Evolutionary conservation across 2,797 vertebrate species (phyloP).

Genomic region (Enteromius viviparus): DNA sequence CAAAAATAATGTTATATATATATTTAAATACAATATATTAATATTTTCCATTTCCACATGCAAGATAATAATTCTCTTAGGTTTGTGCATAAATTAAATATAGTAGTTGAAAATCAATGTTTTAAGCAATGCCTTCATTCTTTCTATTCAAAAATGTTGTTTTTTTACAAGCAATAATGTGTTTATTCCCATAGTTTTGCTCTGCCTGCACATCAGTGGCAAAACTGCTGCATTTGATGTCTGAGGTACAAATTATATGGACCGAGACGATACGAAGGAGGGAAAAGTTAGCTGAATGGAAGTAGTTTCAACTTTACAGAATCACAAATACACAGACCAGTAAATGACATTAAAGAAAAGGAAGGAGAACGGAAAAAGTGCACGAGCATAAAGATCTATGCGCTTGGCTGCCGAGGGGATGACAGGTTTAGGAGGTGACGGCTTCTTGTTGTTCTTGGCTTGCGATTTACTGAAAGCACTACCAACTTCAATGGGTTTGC

Average conservation of each 20-base stretch:
- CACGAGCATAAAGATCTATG: constrained; percentile 94
- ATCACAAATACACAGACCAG: constrained; percentile 98
- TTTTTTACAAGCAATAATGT: neutral
- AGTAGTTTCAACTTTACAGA: constrained; percentile 60
- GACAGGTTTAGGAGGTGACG: constrained; percentile 92
- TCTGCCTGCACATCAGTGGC: constrained; percentile 23
- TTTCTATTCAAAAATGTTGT: constrained; percentile 70
- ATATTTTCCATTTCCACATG: constrained; percentile 81
- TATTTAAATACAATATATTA: constrained; percentile 64
- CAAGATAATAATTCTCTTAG: constrained; percentile 76
- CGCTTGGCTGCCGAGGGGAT: constrained; percentile 97
- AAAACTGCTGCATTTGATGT: constrained; percentile 47
- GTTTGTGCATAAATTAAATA: constrained; percentile 66
- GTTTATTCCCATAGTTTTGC: constrained; percentile 14
- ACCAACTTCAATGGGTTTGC: constrained; percentile 90
- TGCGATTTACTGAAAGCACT: constrained; percentile 84
- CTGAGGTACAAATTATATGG: constrained; percentile 54
- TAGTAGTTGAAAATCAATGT: constrained; percentile 66
- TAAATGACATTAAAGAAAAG: constrained; percentile 99
- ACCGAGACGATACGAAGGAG: neutral
- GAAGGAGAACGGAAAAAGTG: constrained; percentile 95
- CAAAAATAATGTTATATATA: constrained; percentile 74
- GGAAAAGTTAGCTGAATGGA: neutral
- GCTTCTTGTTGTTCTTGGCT: constrained; percentile 92
- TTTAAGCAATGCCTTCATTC: constrained; percentile 71